Conservation (phyloP, 2,113 vertebrate genomes). For the Micromys minutus region DNA sequence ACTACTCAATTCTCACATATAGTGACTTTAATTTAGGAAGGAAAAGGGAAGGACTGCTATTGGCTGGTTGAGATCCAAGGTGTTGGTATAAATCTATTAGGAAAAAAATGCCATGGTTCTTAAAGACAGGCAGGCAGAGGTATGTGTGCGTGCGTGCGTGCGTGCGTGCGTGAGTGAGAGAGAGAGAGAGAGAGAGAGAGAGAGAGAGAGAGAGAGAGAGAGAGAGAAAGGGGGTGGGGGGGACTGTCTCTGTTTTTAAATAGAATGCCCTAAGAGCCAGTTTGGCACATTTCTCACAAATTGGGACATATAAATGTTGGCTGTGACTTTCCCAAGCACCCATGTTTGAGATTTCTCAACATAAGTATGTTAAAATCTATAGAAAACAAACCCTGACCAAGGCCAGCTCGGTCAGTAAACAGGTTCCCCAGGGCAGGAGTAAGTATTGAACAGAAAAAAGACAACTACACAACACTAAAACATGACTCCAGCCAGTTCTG, state of each 20-base stretch:
- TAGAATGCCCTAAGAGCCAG: not conserved
- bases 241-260: not conserved
- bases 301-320: not conserved
- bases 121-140: not conserved
- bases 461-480: too few relatives aligned
- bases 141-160: not conserved
- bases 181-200: accelerated
- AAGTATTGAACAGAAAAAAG: too few relatives aligned
- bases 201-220: too few relatives aligned
- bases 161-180: too few relatives aligned
- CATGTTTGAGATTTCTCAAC: not conserved
- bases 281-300: not conserved
- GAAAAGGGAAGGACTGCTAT: not conserved
- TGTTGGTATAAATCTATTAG: not conserved
- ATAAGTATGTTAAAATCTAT: not conserved
- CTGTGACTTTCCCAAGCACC: not conserved
- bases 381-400: not conserved
- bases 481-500: too few relatives aligned
- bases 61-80: not conserved
- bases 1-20: not conserved
- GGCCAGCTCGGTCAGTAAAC: too few relatives aligned
- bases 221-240: too few relatives aligned
- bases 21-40: not conserved
- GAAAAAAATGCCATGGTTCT: not conserved
- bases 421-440: too few relatives aligned